Conservation (phyloP, 2,113 vertebrate species). For the Antechinus stuartii region DNA sequence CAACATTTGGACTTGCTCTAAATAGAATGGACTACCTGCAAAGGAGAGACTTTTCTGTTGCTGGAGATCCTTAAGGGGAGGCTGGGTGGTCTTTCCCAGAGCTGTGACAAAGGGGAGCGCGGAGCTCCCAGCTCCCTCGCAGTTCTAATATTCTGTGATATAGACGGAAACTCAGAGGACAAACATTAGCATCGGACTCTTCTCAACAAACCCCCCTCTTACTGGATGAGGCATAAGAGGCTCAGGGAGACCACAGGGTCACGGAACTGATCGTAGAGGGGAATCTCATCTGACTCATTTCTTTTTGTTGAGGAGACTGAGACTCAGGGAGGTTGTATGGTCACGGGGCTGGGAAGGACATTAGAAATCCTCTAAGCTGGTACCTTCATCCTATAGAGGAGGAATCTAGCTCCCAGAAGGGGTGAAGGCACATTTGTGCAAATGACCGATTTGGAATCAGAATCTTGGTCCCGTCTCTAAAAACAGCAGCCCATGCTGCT, state of each 20-base stretch:
- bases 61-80: not conserved
- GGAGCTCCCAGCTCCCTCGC: not conserved
- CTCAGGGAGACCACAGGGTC: not conserved
- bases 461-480: not conserved
- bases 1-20: not conserved
- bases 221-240: not conserved
- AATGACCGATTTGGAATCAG: not conserved
- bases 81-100: not conserved
- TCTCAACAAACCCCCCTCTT: not conserved
- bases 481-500: not conserved
- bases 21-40: not conserved
- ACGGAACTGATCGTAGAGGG: not conserved
- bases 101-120: not conserved
- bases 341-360: not conserved
- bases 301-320: not conserved
- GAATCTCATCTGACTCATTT: not conserved
- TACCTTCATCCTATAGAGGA: not conserved
- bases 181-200: not conserved
- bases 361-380: not conserved
- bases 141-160: not conserved
- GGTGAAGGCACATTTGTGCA: not conserved
- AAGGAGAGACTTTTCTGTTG: not conserved
- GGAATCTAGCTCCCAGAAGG: conserved; percentile 23
- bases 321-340: not conserved
- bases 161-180: not conserved